Conservation (phyloP, 1,140 invertebrate species). For the Arctopsyche grandis region DNA sequence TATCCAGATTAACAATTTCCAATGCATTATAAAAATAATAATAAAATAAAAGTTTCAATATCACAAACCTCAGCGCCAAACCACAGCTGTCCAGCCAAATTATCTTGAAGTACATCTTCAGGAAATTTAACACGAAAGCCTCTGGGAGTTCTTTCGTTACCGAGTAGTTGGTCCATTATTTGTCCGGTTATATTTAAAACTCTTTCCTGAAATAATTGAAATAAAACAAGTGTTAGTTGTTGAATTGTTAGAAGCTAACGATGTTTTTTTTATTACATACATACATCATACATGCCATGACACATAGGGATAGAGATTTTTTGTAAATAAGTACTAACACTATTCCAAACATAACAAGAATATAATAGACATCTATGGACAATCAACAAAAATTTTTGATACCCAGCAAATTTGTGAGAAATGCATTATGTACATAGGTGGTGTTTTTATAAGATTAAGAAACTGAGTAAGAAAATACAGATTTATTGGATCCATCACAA, state of each 20-base stretch:
- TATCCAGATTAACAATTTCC: not conserved
- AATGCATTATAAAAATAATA: slow-evolving; percentile 20
- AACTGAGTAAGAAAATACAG: too few species aligned
- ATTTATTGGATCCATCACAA: too few species aligned
- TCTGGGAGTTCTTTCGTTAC: slow-evolving; percentile 86
- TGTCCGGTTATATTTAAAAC: slow-evolving; percentile 92
- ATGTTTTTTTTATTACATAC: too few species aligned
- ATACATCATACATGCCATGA: too few species aligned
- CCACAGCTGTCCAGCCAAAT: slow-evolving; percentile 97
- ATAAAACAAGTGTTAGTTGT: not conserved
- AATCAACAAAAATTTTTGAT: too few species aligned
- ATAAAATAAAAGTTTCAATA: slow-evolving; percentile 20
- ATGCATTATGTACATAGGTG: too few species aligned
- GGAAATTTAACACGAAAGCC: slow-evolving; percentile 99
- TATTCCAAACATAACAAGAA: not conserved
- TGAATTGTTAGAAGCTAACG: not conserved
- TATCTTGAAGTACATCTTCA: slow-evolving; percentile 98
- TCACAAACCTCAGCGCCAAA: slow-evolving; percentile 94
- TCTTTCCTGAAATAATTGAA: slow-evolving; percentile 70
- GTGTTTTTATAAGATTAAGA: too few species aligned
- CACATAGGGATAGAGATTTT: slow-evolving; percentile 42
- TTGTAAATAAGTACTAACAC: slow-evolving; percentile 18
- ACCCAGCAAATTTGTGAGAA: too few species aligned
- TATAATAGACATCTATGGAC: slow-evolving; percentile 33
- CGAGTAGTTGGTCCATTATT: slow-evolving; percentile 95